A percentile compares a stretch with the other conserved stretches of the same genome.
Evolutionary conservation across 2,113 vertebrate species (phyloP).

Genomic region (Gnathonemus longibarbis): DNA sequence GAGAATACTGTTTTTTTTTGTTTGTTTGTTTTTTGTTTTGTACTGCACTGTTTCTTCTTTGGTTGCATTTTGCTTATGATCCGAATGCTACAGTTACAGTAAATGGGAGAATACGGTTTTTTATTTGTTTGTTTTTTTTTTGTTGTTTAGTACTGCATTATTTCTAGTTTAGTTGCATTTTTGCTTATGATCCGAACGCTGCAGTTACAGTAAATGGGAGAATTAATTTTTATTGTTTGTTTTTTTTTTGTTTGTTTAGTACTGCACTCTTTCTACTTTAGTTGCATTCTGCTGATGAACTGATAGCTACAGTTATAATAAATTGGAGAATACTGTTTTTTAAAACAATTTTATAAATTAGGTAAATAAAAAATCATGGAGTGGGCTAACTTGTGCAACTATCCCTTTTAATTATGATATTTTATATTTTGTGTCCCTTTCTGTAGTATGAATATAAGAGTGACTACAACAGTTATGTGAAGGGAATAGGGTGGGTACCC

Average conservation of each 20-base stretch:
- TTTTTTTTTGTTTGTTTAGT: background rate
- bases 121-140: background rate
- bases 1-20: background rate
- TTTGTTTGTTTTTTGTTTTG: no score
- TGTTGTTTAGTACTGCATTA: background rate
- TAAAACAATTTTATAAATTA: background rate
- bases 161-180: background rate
- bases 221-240: background rate
- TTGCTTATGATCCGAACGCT: background rate
- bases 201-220: background rate
- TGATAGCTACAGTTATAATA: no score
- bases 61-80: background rate
- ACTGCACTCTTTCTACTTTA: background rate
- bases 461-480: slow-evolving; percentile 80
- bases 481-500: slow-evolving; percentile 67
- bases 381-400: background rate
- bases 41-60: background rate
- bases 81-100: background rate
- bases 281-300: background rate
- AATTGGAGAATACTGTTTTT: background rate
- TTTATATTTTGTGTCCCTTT: background rate
- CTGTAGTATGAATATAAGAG: slow-evolving; percentile 77
- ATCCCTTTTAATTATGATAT: background rate
- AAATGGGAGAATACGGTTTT: background rate
- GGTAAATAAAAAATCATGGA: background rate